Base-by-base conservation (phyloP, 2,113 vertebrate species). In the Lathamus discolor region DNA sequence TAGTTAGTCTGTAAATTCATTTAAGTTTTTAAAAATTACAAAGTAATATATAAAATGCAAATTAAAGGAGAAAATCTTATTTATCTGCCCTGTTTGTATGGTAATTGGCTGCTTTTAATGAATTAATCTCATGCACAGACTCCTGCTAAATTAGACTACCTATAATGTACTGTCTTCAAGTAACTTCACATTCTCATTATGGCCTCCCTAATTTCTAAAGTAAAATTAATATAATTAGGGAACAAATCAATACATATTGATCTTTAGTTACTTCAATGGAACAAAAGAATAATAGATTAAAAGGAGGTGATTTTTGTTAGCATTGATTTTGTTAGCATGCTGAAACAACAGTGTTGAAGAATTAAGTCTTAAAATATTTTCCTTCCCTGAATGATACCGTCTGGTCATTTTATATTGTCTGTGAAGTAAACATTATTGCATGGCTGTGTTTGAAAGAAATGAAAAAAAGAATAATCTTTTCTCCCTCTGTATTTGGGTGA, bases 171-270 rank as follows among this genome's bases (percentile, higher is more conserved):
- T 97, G 96, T 97, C 97, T 98, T 97, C 97, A 97, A 97, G 97
- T 97, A 98, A 98, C 97, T 97, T 97, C 97, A 98, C 97, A 98
- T 97, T 97, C 95, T 98, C 97, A 98, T 98, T 98, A 97, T 88
- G 92, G 92, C 94, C 76, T 96, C 94, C 96, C 97, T 98, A 97
- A 98, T 97, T 98, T 97, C 97, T 93, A 91, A 98, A 97, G 95
- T 93, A 97, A 98, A 98, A 98, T 98, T 98, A 98, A 98, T 97
- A 95, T 94, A 98, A 98, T 98, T 98, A 98, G 97, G 97, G 95
- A 96, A 92, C 82, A 96, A 97, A 98, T 98, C 98, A 98, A 98
- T 97, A 97, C 90, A 89, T 97, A 98, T 98, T 97, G 97, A 98
- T 98, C 93, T 93, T 67, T 83, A 97, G 92, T 97, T 97, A 92